Evolutionary conservation across 2,888 invertebrate genomes (phyloP), one percentile per base, ranked within the genome.

Genomic region (Crematogaster levior): DNA sequence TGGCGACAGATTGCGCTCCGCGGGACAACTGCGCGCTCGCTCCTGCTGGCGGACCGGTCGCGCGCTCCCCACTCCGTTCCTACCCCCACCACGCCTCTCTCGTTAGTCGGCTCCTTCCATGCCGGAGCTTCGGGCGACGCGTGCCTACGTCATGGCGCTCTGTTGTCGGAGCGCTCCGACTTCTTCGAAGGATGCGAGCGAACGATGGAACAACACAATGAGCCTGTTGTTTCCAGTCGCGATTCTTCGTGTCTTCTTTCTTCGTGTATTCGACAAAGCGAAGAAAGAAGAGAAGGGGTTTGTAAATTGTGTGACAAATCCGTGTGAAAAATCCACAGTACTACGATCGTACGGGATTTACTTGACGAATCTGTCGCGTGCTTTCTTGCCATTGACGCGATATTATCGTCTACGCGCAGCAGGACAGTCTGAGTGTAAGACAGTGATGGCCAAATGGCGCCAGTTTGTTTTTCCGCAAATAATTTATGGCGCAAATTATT

Each of bases 11-110:
- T 91, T 91, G 92, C 93, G 91, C 92, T 91, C 87, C 93, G 91
- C 91, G 87, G 68, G 74, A 87, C 88, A 88, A 93, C 93, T 93
- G 93, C 91, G 93, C 91, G 86, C 88, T 86, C 84, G 85, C 85
- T 85, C 81, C 82, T n/a, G n/a, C n/a, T n/a, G 81, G 82, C 82
- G 63, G 81, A 65, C 82, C 82, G 84, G 60, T 79, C 34, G 82
- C 81, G n/a, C 58, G 34, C 83, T 82, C 88, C 84, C 85, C 46
- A n/a, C n/a, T n/a, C 77, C 73, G 63, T 61, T 56, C 27, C 68
- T 63, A 9, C 40, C 3, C 34, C 58, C 37, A 15, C 65, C 21
- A 18, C 30, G 43, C 24, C 24, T 0, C 46, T 61, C 48, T 48
- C 37, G 15, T 24, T 58, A 24, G 10, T 21, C 43, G 48, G 12